Evolutionary conservation across 2,888 invertebrate genomes (phyloP), one percentile per base, ranked within the genome.

Genomic region (Xanthostigma xanthostigma): DNA sequence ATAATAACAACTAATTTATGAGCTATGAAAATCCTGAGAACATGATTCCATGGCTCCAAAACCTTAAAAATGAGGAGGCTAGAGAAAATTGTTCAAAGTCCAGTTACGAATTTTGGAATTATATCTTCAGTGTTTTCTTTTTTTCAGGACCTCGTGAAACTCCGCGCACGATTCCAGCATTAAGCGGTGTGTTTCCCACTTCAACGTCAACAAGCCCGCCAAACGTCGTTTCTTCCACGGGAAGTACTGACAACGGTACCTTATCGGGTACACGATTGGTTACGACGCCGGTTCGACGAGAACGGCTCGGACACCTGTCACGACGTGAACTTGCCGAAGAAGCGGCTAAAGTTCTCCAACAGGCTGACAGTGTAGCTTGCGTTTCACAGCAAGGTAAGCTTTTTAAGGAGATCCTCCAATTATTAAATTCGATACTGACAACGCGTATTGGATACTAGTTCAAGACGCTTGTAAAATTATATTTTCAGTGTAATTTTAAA

Each of bases 291-390:
- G 66, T 76, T 41, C 70, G 72, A 55, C 72, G 72, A 55, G 75
- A 78, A 62, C 76, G 81, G 52, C 79, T 84, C 56, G 76, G 78
- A 44, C 78, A 81, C 59, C 70, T 80, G 38, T 81, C 84, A 49
- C 79, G 81, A 60, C 74, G 81, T 60, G 79, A 83, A 61, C 73
- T 87, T 44, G 81, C 81, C 44, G 75, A 82, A 60, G 88, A 88
- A 70, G 84, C 84, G 35, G 84, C 83, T 53, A 73, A 76, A 59
- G 84, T 87, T 36, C 68, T 85, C 45, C 76, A 80, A 27, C 84
- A 87, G 64, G 86, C 81, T 1, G 78, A 80, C 55, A 78, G 79
- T 59, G 73, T 86, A 53, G 78, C 77, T 49, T 86, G 85, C 62
- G 56, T 64, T 46, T 57, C 60, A 14, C 53, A 55, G 45, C 54